Evolutionary conservation across 2,797 vertebrate species (phyloP), one percentile per base, ranked within the genome.

Genomic region (Atherinosoma microstoma): DNA sequence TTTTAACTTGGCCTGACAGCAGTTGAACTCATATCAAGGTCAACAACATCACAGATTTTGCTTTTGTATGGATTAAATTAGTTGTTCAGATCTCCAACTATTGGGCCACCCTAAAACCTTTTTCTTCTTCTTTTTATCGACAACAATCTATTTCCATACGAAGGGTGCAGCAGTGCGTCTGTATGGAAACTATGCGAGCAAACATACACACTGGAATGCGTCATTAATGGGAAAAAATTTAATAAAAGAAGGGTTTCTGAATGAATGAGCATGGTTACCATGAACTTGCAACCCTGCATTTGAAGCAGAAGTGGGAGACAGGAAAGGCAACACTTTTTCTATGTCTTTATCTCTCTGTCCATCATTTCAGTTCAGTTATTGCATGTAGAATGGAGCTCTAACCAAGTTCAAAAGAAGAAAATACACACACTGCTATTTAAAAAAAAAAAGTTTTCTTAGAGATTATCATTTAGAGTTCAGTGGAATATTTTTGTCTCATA

Each of bases 71-170:
- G 30, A 73, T 68, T 56, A 64, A 64, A 68, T 53, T 29, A 51
- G 40, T 64, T 9, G 59, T 47, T 45, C 22, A 30, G 15, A 49
- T 62, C 60, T 71, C 29, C 58, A 68, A 64, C 58, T 40, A 51
- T 67, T 32, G 47, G 53, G 20, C 45, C 53, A 53, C n/a, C 12
- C 30, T 32, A 9, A 73, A 67, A 70, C 4, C 54, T 34, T 67
- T 69, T 60, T 47, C 30, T 64, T 38, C 40, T 58, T 47, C 20
- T 60, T 75, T 67, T 73, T n/a, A 79, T 67, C 47, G 40, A 47
- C 4, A 53, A 53, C 24, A 65, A 40, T 69, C 40, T 9, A 76
- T 61, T 79, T 77, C 36, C 58, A 60, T 64, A 35, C 38, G 59
- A 76, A 76, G 66, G 35, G 54, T 65, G 20, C 20, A 34, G 18